phyloP scores from a whole-genome alignment of 2,797 vertebrate genomes.

The Vultur gryphus region DNA sequence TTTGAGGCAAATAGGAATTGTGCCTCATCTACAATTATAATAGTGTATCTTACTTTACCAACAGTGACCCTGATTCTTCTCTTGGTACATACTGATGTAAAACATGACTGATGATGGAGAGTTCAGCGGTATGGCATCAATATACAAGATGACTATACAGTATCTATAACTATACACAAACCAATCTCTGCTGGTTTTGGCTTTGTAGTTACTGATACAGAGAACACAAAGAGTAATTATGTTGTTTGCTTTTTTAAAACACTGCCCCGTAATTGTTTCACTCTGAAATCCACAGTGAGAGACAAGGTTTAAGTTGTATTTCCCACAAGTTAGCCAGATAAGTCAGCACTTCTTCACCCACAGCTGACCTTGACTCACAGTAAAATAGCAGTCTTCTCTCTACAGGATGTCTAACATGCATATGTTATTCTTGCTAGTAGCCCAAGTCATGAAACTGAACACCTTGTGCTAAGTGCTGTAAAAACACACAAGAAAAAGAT shows the following conservation, averaged over 20 bases:
- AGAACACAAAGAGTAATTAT: background rate
- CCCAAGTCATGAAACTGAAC: background rate
- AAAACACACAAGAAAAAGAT: background rate
- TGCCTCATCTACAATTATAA: background rate
- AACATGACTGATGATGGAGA: background rate
- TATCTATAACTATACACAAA: background rate
- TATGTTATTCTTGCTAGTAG: background rate
- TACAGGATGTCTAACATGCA: background rate
- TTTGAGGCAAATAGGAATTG: background rate
- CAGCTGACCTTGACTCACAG: background rate
- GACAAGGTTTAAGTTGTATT: background rate
- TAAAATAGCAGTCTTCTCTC: background rate
- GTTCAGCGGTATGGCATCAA: background rate
- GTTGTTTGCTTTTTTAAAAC: background rate
- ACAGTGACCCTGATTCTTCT: background rate
- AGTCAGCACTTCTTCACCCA: background rate
- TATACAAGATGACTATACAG: background rate
- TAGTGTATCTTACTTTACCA: background rate
- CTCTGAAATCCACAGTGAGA: background rate
- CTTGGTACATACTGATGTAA: background rate
- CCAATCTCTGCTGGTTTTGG: background rate
- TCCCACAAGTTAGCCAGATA: background rate
- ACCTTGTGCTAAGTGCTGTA: background rate
- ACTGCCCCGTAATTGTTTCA: background rate
- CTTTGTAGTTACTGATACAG: background rate